phyloP scores from a whole-genome alignment of 2,888 invertebrate species.

The Coenonympha glycerion region DNA sequence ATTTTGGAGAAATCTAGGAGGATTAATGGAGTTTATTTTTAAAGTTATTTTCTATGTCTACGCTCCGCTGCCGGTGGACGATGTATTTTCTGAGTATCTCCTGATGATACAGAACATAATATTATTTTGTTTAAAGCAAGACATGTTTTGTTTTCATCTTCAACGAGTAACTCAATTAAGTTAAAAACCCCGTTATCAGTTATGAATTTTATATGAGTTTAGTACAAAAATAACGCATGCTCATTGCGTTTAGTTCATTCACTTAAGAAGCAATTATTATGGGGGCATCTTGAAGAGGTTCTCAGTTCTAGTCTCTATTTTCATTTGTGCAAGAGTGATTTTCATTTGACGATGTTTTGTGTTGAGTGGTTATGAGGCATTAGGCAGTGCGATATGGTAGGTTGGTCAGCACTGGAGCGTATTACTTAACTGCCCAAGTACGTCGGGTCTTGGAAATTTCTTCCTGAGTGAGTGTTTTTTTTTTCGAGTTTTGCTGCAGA shows the following conservation, averaged over 20 bases:
- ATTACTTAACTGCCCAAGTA: conserved; percentile 27
- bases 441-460: conserved; percentile 33
- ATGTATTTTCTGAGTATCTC: too few species aligned
- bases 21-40: too few species aligned
- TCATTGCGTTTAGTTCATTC: conserved; percentile 55
- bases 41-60: too few species aligned
- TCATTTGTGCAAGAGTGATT: conserved; percentile 20
- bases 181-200: conserved; percentile 10
- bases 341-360: conserved; percentile 16
- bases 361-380: conserved; percentile 43
- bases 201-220: conserved; percentile 19
- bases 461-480: conserved; percentile 60
- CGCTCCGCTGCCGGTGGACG: too few species aligned
- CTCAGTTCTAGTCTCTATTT: conserved; percentile 23
- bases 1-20: too few species aligned
- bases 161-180: too few species aligned
- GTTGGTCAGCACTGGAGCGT: conserved; percentile 59
- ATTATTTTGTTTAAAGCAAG: too few species aligned
- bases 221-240: conserved; percentile 38
- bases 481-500: conserved; percentile 30
- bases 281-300: conserved; percentile 35
- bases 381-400: conserved; percentile 64
- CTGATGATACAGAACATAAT: too few species aligned
- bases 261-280: conserved; percentile 59
- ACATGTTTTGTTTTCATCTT: too few species aligned